A percentile compares a stretch with the other conserved stretches of the same genome.
Evolutionary conservation across 2,888 invertebrate genomes (phyloP).

Genomic region (Polyommatus icarus): DNA sequence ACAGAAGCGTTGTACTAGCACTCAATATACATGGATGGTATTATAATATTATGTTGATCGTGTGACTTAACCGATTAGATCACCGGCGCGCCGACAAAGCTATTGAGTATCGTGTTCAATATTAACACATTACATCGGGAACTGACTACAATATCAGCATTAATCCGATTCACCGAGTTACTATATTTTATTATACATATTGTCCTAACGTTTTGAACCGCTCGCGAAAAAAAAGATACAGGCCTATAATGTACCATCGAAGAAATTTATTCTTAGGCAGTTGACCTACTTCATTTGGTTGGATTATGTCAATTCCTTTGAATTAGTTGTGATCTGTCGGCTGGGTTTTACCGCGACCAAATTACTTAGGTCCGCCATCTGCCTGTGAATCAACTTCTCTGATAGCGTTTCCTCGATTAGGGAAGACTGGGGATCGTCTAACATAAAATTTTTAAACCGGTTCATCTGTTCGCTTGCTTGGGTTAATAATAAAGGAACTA

Average conservation of each 20-base stretch:
- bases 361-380: no score
- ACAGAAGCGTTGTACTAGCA: neutral
- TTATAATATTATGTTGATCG: neutral
- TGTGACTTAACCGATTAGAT: slow-evolving; percentile 17
- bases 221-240: neutral
- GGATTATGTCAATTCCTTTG: no score
- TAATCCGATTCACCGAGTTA: neutral
- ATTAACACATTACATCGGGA: slow-evolving; percentile 15
- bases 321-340: no score
- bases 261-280: no score
- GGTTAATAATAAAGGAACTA: neutral
- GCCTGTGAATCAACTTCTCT: no score
- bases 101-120: neutral
- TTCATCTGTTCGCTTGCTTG: no score
- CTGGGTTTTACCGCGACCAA: no score
- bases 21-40: neutral
- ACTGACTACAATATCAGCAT: neutral
- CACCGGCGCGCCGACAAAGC: neutral
- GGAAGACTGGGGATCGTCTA: no score
- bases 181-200: neutral
- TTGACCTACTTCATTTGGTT: no score
- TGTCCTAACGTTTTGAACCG: neutral
- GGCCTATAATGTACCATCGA: no score
- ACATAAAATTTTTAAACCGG: no score
- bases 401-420: no score